A percentile compares a stretch with the other conserved stretches of the same genome.
Conservation (phyloP, 2,113 vertebrate species). For the Platysternon megacephalum region DNA sequence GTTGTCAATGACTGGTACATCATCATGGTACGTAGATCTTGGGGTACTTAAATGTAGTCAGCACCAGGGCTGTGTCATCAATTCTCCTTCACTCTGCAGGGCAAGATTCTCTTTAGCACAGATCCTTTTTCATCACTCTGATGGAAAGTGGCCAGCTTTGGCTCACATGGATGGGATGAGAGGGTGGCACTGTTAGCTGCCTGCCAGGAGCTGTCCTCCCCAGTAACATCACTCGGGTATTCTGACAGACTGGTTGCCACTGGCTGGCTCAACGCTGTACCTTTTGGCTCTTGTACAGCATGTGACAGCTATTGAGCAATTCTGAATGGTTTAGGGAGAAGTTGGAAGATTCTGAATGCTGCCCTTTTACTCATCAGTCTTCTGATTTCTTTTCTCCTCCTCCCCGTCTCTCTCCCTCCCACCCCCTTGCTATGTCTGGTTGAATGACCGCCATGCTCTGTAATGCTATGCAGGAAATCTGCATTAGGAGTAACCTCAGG, state of each 20-base stretch:
- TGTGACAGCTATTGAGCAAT: background rate
- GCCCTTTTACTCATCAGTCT: background rate
- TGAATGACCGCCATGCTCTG: background rate
- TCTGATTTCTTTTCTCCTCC: background rate
- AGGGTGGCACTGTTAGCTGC: background rate
- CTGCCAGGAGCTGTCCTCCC: background rate
- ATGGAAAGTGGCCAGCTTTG: background rate
- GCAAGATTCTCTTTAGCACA: background rate
- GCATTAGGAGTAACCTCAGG: background rate
- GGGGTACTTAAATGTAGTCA: background rate
- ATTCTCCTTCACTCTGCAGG: background rate
- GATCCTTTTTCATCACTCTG: background rate
- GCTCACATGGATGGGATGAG: background rate
- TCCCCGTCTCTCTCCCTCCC: too few relatives aligned
- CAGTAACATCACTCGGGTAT: background rate
- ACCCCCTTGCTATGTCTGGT: background rate
- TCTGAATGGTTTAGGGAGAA: background rate
- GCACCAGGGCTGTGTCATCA: background rate
- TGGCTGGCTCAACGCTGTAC: background rate
- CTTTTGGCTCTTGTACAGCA: rapidly evolving
- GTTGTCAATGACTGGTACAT: slow-evolving; percentile 99
- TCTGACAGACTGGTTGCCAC: background rate
- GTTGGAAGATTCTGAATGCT: background rate
- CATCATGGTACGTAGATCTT: slow-evolving; percentile 89
- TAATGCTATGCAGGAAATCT: background rate